Evolutionary conservation across 2,888 invertebrate genomes (phyloP).

Genomic region (Stomorhina lunata): DNA sequence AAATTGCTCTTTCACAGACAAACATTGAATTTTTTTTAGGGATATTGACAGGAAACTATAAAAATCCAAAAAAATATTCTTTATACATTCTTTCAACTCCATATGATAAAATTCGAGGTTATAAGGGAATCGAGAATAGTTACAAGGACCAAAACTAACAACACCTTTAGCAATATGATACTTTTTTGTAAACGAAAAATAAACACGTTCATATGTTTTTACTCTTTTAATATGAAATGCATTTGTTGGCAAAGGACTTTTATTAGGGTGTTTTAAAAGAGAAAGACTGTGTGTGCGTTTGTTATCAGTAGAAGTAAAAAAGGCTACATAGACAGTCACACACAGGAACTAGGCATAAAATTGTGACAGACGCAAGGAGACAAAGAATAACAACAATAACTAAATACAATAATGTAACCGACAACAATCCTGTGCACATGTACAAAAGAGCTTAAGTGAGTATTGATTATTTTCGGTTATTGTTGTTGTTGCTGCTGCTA

Average conservation of each 20-base stretch:
- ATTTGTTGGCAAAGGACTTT: too few relatives aligned
- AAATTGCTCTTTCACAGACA: neutral
- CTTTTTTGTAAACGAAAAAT: too few relatives aligned
- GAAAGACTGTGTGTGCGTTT: slow-evolving; percentile 16
- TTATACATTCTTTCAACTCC: too few relatives aligned
- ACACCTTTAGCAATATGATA: slow-evolving; percentile 54
- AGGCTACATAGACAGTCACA: slow-evolving; percentile 2
- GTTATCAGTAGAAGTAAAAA: neutral
- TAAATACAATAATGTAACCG: slow-evolving; percentile 44
- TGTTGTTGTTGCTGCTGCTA: slow-evolving; percentile 44
- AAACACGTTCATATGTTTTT: neutral
- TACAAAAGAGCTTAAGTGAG: slow-evolving; percentile 54
- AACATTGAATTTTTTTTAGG: neutral
- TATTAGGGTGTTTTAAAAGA: too few relatives aligned
- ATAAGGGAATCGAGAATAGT: slow-evolving; percentile 2
- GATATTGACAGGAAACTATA: slow-evolving; percentile 50
- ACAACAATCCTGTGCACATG: slow-evolving; percentile 62
- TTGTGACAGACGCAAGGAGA: slow-evolving; percentile 13
- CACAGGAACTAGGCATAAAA: slow-evolving; percentile 46
- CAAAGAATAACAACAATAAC: neutral
- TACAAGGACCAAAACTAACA: slow-evolving; percentile 1
- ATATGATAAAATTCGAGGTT: too few relatives aligned
- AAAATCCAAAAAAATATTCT: neutral
- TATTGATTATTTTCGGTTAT: neutral
- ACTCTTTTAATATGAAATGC: too few relatives aligned